These are phyloP conservation scores for Taenioides sp. DNA, from an alignment of 2,797 vertebrate genomes.

Conservation along the genomic window DNA sequence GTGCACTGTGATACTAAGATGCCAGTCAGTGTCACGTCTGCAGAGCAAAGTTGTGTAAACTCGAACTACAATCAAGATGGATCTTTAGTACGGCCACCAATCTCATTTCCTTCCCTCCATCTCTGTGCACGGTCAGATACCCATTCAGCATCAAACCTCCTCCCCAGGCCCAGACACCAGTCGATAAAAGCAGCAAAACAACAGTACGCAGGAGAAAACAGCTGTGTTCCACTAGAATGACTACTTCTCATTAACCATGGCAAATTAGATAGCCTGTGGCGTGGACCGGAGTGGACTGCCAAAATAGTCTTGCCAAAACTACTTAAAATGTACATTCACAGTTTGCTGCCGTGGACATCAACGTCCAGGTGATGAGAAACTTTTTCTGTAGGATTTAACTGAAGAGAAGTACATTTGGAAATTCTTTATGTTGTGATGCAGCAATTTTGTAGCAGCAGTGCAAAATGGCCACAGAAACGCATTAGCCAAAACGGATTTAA, in stretches of 20 bases:
- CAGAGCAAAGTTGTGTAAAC: conserved; percentile 54
- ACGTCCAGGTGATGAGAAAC: not conserved
- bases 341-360: not conserved
- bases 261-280: conserved; percentile 6
- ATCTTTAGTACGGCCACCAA: conserved; percentile 58
- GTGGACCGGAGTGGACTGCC: not conserved
- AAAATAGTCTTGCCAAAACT: not conserved
- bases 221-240: conserved; percentile 20
- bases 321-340: not conserved
- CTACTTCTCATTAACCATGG: conserved; percentile 12
- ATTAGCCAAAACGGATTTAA: too few species aligned
- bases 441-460: too few species aligned
- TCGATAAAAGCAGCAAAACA: conserved; percentile 53
- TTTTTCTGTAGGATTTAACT: not conserved
- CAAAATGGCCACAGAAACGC: too few species aligned
- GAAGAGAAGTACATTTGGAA: not conserved
- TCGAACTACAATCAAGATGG: conserved; percentile 45
- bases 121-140: conserved; percentile 51
- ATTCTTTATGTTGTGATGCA: not conserved
- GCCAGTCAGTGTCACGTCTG: conserved; percentile 45
- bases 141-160: conserved; percentile 64
- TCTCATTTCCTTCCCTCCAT: conserved; percentile 66
- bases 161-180: conserved; percentile 47
- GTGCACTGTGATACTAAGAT: conserved; percentile 3
- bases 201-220: conserved; percentile 30